Evolutionary conservation across 2,797 vertebrate species (phyloP).

Genomic region (Semotilus atromaculatus): DNA sequence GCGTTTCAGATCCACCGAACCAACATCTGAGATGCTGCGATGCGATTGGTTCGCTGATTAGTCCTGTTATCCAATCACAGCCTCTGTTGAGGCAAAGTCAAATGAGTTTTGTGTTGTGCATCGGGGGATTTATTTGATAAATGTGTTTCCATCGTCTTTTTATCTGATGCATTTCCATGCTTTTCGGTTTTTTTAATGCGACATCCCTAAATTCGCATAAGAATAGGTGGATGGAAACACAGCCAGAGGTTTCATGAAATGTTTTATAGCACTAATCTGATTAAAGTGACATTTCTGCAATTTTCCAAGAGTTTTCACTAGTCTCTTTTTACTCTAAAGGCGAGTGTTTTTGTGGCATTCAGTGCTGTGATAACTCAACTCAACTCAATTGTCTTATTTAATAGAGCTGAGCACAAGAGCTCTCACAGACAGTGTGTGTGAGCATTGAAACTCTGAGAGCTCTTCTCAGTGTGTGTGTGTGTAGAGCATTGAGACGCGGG

Average conservation of each 20-base stretch:
- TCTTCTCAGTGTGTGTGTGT: neutral
- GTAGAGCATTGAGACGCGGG: conserved; percentile 1
- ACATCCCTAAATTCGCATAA: neutral
- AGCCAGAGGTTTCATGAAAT: neutral
- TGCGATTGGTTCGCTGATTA: neutral
- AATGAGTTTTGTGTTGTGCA: too few species aligned
- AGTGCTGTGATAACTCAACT: neutral
- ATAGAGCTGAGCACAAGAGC: neutral
- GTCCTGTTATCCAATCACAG: neutral
- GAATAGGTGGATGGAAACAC: neutral
- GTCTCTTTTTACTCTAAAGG: neutral
- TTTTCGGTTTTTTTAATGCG: fast-evolving
- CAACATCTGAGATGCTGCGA: neutral
- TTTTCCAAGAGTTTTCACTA: neutral
- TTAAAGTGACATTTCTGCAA: neutral
- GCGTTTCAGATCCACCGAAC: neutral
- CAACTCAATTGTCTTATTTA: neutral
- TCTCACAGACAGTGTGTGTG: neutral
- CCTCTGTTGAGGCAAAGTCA: neutral
- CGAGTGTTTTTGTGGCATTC: neutral
- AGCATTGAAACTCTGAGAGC: neutral
- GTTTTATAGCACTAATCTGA: neutral
- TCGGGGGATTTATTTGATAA: neutral
- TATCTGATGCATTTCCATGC: neutral
- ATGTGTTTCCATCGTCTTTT: neutral